A percentile compares a stretch with the other conserved stretches of the same genome.
These are phyloP conservation scores for Leptestheria dahalacensis DNA, from an alignment of 1,140 invertebrate genomes.

Conservation along the genomic window DNA sequence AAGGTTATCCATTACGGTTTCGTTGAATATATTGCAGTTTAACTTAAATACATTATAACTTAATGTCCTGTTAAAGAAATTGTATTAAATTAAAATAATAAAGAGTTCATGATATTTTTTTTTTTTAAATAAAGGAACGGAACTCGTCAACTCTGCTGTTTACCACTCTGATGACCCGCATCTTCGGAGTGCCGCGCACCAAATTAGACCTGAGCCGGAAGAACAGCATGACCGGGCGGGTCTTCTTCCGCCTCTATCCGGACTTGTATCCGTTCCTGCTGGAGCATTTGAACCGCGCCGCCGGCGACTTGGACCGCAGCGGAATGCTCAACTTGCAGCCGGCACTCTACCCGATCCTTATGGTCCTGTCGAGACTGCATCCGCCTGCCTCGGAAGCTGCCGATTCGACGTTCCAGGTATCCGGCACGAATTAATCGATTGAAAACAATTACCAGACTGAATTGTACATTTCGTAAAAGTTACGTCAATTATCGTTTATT, in stretches of 20 bases:
- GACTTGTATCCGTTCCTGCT: constrained; percentile 60
- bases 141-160: constrained; percentile 78
- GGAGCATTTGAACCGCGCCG: constrained; percentile 38
- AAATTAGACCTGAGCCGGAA: constrained; percentile 55
- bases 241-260: constrained; percentile 76
- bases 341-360: constrained; percentile 54
- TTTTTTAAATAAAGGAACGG: constrained; percentile 40
- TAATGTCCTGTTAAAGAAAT: no score
- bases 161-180: constrained; percentile 63
- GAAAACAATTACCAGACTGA: background rate
- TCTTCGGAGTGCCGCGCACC: constrained; percentile 74
- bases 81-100: no score
- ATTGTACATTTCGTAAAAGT: background rate
- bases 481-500: background rate
- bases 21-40: no score
- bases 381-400: constrained; percentile 49
- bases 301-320: constrained; percentile 23
- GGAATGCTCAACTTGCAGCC: constrained; percentile 33
- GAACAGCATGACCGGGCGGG: constrained; percentile 40
- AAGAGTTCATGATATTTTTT: no score
- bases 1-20: no score
- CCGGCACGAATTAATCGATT: background rate
- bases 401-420: constrained; percentile 46
- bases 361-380: constrained; percentile 62
- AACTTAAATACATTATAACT: no score